phyloP scores from a whole-genome alignment of 1,140 invertebrate genomes.

The Calycopis cecrops region DNA sequence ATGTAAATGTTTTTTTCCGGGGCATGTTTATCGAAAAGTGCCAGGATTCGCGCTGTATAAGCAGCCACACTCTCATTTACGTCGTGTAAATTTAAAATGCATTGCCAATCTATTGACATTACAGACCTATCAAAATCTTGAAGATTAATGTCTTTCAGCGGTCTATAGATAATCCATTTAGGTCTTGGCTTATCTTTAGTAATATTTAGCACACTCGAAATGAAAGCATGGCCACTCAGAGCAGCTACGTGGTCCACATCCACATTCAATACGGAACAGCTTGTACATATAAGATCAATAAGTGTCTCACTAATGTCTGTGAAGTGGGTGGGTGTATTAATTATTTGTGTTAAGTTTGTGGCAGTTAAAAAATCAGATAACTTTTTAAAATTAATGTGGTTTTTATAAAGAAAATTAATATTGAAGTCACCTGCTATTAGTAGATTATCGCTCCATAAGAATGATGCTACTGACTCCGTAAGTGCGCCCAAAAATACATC shows the following conservation, averaged over 20 bases:
- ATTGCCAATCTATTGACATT: constrained; percentile 7
- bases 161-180: constrained; percentile 6
- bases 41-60: neutral
- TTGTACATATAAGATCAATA: no score
- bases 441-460: no score
- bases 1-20: neutral
- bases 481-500: no score
- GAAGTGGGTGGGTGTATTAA: no score
- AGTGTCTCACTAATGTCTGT: no score
- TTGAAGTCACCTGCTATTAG: no score
- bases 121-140: neutral
- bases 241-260: neutral
- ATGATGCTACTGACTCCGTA: no score
- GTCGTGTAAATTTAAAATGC: neutral
- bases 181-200: neutral
- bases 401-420: no score
- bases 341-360: no score
- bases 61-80: constrained; percentile 3
- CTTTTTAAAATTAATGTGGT: no score
- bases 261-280: no score
- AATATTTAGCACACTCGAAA: constrained; percentile 3
- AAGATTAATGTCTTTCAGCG: constrained; percentile 8
- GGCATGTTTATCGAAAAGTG: neutral
- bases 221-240: constrained; percentile 16
- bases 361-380: no score